Evolutionary conservation across 2,113 vertebrate genomes (phyloP).

Genomic region (Nesogale talazaci): DNA sequence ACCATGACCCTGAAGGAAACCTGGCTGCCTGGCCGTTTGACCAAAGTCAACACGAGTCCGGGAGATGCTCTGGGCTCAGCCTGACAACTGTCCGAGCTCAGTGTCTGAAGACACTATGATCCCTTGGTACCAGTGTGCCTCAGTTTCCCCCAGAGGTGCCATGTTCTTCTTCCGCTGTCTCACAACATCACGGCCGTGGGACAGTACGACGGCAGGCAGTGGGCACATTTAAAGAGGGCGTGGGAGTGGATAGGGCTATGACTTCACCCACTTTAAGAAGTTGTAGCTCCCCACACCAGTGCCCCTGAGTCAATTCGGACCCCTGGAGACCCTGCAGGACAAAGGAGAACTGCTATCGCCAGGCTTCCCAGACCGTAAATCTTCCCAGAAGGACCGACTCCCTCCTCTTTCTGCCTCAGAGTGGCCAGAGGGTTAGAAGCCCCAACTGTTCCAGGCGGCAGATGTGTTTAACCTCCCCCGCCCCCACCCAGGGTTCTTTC

Average conservation of each 20-base stretch:
- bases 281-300: neutral
- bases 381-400: neutral
- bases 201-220: rapidly evolving
- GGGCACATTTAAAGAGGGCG: neutral
- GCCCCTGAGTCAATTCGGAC: too few relatives aligned
- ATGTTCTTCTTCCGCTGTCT: neutral
- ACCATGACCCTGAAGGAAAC: conserved; percentile 41
- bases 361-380: neutral
- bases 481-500: neutral
- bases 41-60: conserved; percentile 1
- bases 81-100: neutral
- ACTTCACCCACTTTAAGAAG: conserved; percentile 22
- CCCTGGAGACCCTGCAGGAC: neutral
- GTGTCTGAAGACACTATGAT: neutral
- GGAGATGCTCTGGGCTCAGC: neutral
- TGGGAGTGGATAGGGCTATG: too few relatives aligned
- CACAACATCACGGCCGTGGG: neutral
- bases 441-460: neutral
- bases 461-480: neutral
- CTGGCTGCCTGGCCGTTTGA: conserved; percentile 15
- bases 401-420: neutral
- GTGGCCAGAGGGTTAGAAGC: neutral
- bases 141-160: neutral
- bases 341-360: neutral
- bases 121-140: neutral